A percentile compares a stretch with the other conserved stretches of the same genome.
phyloP scores from a whole-genome alignment of 1,140 invertebrate genomes.

The Drosophila asahinai region DNA sequence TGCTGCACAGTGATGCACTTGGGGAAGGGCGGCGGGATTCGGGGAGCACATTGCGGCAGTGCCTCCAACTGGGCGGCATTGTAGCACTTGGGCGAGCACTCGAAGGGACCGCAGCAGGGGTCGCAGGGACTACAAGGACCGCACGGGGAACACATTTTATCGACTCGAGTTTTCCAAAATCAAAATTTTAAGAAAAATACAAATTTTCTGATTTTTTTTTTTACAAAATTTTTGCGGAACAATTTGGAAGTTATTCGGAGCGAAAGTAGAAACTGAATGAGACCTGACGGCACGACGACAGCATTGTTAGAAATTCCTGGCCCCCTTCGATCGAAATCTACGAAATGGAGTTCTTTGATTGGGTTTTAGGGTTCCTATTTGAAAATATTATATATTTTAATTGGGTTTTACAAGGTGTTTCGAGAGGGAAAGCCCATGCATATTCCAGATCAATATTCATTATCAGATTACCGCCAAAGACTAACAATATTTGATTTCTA shows the following conservation, averaged over 20 bases:
- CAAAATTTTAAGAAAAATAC: slow-evolving; percentile 19
- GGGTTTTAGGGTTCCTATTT: neutral
- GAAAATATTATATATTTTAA: neutral
- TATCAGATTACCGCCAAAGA: neutral
- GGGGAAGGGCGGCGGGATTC: slow-evolving; percentile 73
- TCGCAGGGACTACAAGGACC: slow-evolving; percentile 76
- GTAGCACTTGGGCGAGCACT: slow-evolving; percentile 80
- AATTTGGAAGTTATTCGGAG: slow-evolving; percentile 48
- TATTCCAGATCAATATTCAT: neutral
- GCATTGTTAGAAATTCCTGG: slow-evolving; percentile 1
- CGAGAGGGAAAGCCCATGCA: too few species aligned
- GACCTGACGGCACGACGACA: slow-evolving; percentile 30
- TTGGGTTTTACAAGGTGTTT: too few species aligned
- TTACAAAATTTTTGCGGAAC: slow-evolving; percentile 29
- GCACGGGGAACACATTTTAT: slow-evolving; percentile 64
- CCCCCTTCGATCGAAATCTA: slow-evolving; percentile 5
- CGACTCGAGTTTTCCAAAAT: slow-evolving; percentile 18
- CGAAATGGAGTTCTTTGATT: slow-evolving; percentile 5
- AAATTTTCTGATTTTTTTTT: neutral
- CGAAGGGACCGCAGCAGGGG: slow-evolving; percentile 78
- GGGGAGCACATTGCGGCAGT: slow-evolving; percentile 77
- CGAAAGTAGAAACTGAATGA: slow-evolving; percentile 52
- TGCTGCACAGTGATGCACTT: slow-evolving; percentile 81
- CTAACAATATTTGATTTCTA: neutral
- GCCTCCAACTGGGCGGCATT: slow-evolving; percentile 72